Percentiles rank a stretch among this genome's conserved stretches.
Conservation (phyloP, 2,797 vertebrate genomes). For the Scarus forsteni region DNA sequence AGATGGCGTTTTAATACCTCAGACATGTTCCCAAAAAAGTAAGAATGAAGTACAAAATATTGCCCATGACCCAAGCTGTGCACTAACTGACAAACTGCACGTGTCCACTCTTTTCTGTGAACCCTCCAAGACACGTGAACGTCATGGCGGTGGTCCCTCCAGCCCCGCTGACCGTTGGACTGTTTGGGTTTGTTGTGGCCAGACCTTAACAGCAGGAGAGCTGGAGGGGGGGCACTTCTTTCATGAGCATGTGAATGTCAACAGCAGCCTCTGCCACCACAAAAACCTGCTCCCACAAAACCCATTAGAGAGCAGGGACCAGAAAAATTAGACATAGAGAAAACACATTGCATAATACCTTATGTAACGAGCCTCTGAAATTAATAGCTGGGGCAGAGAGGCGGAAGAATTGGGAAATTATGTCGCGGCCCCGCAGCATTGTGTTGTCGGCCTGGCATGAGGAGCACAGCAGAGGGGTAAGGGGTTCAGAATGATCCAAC, state of each 20-base stretch:
- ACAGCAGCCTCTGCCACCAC: slow-evolving; percentile 44
- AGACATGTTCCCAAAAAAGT: slow-evolving; percentile 3
- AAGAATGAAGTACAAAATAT: slow-evolving; percentile 25
- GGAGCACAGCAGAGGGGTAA: slow-evolving; percentile 48
- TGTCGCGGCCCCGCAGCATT: slow-evolving; percentile 60
- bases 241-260: slow-evolving; percentile 63
- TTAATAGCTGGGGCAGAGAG: slow-evolving; percentile 62
- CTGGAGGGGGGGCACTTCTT: slow-evolving; percentile 35
- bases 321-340: slow-evolving; percentile 55
- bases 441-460: slow-evolving; percentile 40
- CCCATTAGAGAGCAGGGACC: slow-evolving; percentile 51
- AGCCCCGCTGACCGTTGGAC: slow-evolving; percentile 37
- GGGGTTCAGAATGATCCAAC: slow-evolving; percentile 6
- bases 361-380: slow-evolving; percentile 66
- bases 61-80: slow-evolving; percentile 33
- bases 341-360: slow-evolving; percentile 76
- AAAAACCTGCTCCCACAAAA: slow-evolving; percentile 45
- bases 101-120: slow-evolving; percentile 47
- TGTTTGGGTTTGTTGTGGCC: slow-evolving; percentile 53
- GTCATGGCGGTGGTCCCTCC: slow-evolving; percentile 32
- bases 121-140: slow-evolving; percentile 43
- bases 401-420: slow-evolving; percentile 74
- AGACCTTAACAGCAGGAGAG: slow-evolving; percentile 43
- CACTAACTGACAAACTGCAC: slow-evolving; percentile 56
- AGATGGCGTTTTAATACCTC: slow-evolving; percentile 37